A percentile compares a stretch with the other conserved stretches of the same genome.
These are phyloP conservation scores for Alectura lathami DNA, from an alignment of 2,113 vertebrate species.

Conservation along the genomic window DNA sequence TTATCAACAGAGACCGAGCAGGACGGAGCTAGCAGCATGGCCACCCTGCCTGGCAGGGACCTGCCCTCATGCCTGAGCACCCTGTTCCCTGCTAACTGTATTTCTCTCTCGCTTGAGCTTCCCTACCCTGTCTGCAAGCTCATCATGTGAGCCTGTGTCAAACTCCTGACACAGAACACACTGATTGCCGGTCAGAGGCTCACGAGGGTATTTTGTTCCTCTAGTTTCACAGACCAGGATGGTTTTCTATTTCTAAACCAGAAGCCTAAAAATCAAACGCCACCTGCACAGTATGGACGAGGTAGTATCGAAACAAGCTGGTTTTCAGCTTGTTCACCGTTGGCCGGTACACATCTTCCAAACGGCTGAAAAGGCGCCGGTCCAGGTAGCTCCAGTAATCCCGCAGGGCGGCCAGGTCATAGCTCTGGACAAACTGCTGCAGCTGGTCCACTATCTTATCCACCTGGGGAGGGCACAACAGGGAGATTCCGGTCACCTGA, in stretches of 20 bases:
- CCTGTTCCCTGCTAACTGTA: too few relatives aligned
- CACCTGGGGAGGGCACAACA: constrained; percentile 77
- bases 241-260: background rate
- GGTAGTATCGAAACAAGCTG: constrained; percentile 93
- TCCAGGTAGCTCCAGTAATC: constrained; percentile 96
- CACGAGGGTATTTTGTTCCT: background rate
- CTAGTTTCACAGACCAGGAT: background rate
- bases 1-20: background rate
- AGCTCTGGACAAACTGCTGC: constrained; percentile 88
- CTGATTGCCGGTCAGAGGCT: too few relatives aligned
- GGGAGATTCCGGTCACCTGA: background rate
- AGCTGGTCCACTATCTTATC: constrained; percentile 97
- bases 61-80: background rate
- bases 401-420: constrained; percentile 86
- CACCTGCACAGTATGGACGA: constrained; percentile 88
- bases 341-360: constrained; percentile 92
- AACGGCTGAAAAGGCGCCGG: constrained; percentile 87
- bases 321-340: constrained; percentile 93
- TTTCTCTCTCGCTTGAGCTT: background rate
- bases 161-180: background rate
- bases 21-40: background rate
- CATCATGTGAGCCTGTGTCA: background rate
- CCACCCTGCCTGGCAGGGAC: background rate
- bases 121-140: background rate
- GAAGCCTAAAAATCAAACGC: background rate